Evolutionary conservation across 2,888 invertebrate species (phyloP), one percentile per base, ranked within the genome.

Genomic region (Drosophila subsilvestris): DNA sequence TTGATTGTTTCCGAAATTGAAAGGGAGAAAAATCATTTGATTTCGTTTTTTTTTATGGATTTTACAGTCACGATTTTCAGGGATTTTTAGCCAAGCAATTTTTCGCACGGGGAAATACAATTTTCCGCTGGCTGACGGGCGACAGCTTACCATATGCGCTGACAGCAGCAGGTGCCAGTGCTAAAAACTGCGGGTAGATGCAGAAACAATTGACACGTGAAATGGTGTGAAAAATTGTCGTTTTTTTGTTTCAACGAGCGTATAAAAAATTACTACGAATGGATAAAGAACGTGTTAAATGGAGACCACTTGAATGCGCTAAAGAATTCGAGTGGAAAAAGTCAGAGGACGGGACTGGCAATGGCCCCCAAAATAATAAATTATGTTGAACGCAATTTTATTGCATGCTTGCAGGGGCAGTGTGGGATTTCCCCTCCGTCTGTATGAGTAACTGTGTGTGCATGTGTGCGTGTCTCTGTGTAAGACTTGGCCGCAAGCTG

Each of bases 301-400:
- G 48, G 32, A 18, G 17, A 47, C 12, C 51, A 12, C 51, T 42
- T 4, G 22, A 37, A 2, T 37, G 60, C 3, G 29, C 54, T 48
- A 12, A 1, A 8, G 25, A 65, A 65, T 66, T 66, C 56, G 56
- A 57, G 47, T 14, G 37, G 49, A 43, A 27, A 68, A 55, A 25
- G 44, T 32, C 49, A 22, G 20, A 47, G n/a, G 49, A 22, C 22
- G 22, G 22, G 22, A 22, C 22, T 22, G 22, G 22, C 22, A 54
- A 59, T 18, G 51, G 43, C 43, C 43, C 44, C 58, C 63, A 29
- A 78, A 85, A 70, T 75, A 55, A 74, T 83, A 83, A 83, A 80
- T 79, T 72, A 68, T 75, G 50, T 58, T 69, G 29, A 73, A 56
- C 55, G 71, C 50, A 59, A 54, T 86, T 80, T 72, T 76, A 66